phyloP scores from a whole-genome alignment of 2,888 invertebrate species.

The Hyposoter dolosus region DNA sequence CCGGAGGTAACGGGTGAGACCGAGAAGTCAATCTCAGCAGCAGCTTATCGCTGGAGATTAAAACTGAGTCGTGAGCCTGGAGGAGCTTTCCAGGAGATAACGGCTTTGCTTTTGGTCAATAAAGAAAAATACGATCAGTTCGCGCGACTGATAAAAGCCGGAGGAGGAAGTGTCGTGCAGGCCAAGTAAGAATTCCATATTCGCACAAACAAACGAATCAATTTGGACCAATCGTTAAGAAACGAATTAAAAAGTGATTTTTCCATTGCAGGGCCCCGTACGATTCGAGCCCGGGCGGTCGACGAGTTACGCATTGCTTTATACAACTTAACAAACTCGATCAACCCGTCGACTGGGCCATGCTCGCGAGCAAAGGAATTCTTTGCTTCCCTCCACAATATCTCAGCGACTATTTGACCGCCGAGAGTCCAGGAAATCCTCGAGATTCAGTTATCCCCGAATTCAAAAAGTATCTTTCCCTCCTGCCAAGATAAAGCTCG shows the following conservation, averaged over 20 bases:
- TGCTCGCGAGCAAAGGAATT: slow-evolving; percentile 86
- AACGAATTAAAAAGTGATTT: neutral
- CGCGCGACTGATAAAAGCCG: slow-evolving; percentile 90
- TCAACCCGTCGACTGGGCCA: slow-evolving; percentile 86
- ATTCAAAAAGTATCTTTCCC: slow-evolving; percentile 81
- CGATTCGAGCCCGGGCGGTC: slow-evolving; percentile 77
- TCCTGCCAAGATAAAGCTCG: slow-evolving; percentile 77
- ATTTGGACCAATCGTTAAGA: neutral
- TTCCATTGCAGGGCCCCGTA: slow-evolving; percentile 80
- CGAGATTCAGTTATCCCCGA: slow-evolving; percentile 81
- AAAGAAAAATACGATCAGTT: slow-evolving; percentile 88
- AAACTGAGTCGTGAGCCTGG: slow-evolving; percentile 85
- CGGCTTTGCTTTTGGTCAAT: slow-evolving; percentile 87
- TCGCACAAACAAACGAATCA: neutral
- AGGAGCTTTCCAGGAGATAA: slow-evolving; percentile 84
- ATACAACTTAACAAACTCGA: slow-evolving; percentile 87
- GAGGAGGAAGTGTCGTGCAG: slow-evolving; percentile 90
- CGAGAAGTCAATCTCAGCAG: slow-evolving; percentile 86
- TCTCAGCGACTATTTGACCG: slow-evolving; percentile 87
- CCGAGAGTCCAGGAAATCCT: slow-evolving; percentile 75
- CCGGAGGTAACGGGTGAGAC: slow-evolving; percentile 84
- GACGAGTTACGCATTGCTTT: slow-evolving; percentile 89
- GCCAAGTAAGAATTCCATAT: slow-evolving; percentile 85
- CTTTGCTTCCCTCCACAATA: slow-evolving; percentile 89
- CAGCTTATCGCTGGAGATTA: slow-evolving; percentile 90